These are phyloP conservation scores for Megalops cyprinoides DNA, from an alignment of 2,797 vertebrate genomes.

Conservation along the genomic window DNA sequence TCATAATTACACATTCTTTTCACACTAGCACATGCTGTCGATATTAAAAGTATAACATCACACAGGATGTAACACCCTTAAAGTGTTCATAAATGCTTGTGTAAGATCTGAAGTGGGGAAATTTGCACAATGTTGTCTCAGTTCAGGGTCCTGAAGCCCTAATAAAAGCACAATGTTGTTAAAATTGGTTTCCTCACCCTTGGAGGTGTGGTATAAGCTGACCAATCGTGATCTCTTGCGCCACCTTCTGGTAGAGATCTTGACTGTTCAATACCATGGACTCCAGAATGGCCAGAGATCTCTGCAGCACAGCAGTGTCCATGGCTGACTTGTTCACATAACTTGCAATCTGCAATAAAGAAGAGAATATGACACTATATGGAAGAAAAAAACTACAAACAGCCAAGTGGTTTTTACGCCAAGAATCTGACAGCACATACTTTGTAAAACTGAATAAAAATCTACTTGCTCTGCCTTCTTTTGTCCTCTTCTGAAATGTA, in stretches of 20 bases:
- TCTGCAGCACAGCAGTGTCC: slow-evolving; percentile 90
- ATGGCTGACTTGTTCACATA: slow-evolving; percentile 93
- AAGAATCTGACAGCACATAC: no score
- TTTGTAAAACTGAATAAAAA: no score
- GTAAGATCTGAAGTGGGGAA: background rate
- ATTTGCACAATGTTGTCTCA: background rate
- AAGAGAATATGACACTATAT: no score
- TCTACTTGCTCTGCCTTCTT: no score
- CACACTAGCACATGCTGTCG: background rate
- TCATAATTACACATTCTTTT: background rate
- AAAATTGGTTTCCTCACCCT: slow-evolving; percentile 75
- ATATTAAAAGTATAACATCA: background rate
- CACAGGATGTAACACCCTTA: background rate
- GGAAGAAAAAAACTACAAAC: no score
- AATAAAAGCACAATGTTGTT: background rate
- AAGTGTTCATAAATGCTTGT: background rate
- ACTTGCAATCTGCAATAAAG: slow-evolving; percentile 83
- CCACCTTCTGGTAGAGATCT: slow-evolving; percentile 98
- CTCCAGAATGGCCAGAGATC: slow-evolving; percentile 94
- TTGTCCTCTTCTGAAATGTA: no score
- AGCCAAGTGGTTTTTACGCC: no score
- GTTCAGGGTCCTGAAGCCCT: background rate
- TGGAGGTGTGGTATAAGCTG: slow-evolving; percentile 96
- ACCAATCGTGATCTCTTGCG: slow-evolving; percentile 97
- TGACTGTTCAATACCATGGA: slow-evolving; percentile 99